Evolutionary conservation across 2,888 invertebrate species (phyloP).

Genomic region (Polydrusus tereticollis): DNA sequence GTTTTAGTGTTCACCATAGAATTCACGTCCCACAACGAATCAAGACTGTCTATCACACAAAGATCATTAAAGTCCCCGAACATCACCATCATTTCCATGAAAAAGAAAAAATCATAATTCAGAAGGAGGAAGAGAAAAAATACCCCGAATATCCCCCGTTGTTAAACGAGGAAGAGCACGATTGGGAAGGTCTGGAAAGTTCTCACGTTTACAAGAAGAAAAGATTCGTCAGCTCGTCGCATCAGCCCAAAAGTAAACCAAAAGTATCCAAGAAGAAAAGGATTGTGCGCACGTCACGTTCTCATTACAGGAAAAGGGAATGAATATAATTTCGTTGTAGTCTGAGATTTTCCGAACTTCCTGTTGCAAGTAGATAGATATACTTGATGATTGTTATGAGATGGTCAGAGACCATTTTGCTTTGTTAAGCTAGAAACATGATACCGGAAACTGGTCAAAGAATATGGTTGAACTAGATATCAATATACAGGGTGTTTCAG

Average conservation of each 20-base stretch:
- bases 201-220: conserved; percentile 31
- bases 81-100: conserved; percentile 64
- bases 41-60: conserved; percentile 63
- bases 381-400: no score
- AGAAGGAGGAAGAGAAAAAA: conserved; percentile 48
- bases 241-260: neutral
- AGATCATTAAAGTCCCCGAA: conserved; percentile 64
- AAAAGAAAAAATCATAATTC: conserved; percentile 59
- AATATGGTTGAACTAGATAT: no score
- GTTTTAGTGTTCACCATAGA: conserved; percentile 61
- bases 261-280: conserved; percentile 21
- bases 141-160: conserved; percentile 26
- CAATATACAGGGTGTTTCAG: no score
- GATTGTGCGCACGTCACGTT: neutral
- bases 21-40: conserved; percentile 64
- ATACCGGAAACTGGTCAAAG: no score
- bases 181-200: conserved; percentile 25
- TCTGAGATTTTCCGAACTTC: neutral
- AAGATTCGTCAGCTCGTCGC: conserved; percentile 17
- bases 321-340: neutral
- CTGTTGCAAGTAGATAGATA: no score
- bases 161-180: conserved; percentile 32
- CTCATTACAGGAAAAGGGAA: neutral
- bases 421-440: no score
- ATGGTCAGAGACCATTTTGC: no score